Evolutionary conservation across 2,888 invertebrate species (phyloP), one percentile per base, ranked within the genome.

Genomic region (Drosophila paranaensis): DNA sequence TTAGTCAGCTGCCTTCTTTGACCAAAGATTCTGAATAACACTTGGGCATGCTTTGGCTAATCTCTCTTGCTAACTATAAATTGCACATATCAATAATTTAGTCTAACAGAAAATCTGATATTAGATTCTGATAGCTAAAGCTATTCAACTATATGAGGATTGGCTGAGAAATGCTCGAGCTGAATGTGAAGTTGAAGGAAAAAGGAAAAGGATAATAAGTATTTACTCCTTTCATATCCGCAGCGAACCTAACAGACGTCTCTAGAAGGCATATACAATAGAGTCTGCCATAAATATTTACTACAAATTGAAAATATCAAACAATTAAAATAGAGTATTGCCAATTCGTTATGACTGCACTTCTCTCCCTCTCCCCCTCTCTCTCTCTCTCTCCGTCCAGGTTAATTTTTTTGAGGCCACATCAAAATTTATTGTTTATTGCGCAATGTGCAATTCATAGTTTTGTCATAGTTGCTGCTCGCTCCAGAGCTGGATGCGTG

Each of bases 351-450:
- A 4, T 40, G 11, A 6, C 25, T 1, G 9, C 2, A 2, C 6
- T 46, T 1, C 5, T 14, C 10, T 0, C 5, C 27, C 10, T 5
- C 27, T 27, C 27, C 27, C 27, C 3, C 27, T 27, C 27, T 27
- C 27, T 27, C 27, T 27, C 27, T 0, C 27, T 27, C 27, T 2
- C 46, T 27, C 27, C 9, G 14, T 5, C n/a, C 33, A 11, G 48
- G 37, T 65, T 66, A 63, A 16, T 48, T 46, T 39, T 46, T 16
- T 30, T 42, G 51, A 60, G 57, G 69, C 54, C 79, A 73, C 74
- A 87, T 77, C 70, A 65, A 72, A 88, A 88, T 88, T 88, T 83
- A 85, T 88, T 87, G 83, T 83, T 87, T 79, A 87, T 81, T 74
- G 73, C 70, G 68, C 64, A 48, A 9, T 55, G 42, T 58, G 71